Evolutionary conservation across 1,140 invertebrate species (phyloP).

Genomic region (Drosophila mauritiana): DNA sequence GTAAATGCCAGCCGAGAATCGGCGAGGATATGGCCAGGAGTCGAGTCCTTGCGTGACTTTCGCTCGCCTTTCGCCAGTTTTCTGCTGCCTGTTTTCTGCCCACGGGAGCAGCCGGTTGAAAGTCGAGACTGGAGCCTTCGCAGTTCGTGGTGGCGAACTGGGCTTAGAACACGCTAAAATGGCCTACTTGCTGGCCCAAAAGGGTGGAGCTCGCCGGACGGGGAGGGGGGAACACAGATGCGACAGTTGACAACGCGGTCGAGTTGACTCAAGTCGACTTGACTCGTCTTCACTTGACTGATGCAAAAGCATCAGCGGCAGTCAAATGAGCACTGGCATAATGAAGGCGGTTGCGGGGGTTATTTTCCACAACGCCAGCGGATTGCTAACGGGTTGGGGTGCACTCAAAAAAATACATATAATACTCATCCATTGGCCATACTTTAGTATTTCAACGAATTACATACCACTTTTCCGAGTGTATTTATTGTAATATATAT

Average conservation of each 20-base stretch:
- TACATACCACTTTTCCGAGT: conserved; percentile 1
- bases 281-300: conserved; percentile 64
- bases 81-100: conserved; percentile 6
- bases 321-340: conserved; percentile 65
- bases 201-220: neutral
- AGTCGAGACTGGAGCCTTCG: conserved; percentile 28
- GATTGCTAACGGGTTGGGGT: neutral
- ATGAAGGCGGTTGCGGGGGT: conserved; percentile 35
- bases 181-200: conserved; percentile 64
- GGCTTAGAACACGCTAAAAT: conserved; percentile 62
- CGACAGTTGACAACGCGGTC: conserved; percentile 61
- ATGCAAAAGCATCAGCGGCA: conserved; percentile 44
- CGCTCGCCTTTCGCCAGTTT: conserved; percentile 4
- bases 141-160: conserved; percentile 13
- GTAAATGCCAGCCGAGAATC: conserved; percentile 62
- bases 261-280: conserved; percentile 58
- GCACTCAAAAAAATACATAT: conserved; percentile 15
- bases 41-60: conserved; percentile 60
- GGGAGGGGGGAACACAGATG: conserved; percentile 1
- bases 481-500: conserved; percentile 27
- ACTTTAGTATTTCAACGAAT: neutral
- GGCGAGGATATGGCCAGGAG: conserved; percentile 11
- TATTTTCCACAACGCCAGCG: conserved; percentile 8
- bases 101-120: conserved; percentile 68
- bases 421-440: neutral